Evolutionary conservation across 2,888 invertebrate genomes (phyloP), one percentile per base, ranked within the genome.

Genomic region (Crioceris asparagi): DNA sequence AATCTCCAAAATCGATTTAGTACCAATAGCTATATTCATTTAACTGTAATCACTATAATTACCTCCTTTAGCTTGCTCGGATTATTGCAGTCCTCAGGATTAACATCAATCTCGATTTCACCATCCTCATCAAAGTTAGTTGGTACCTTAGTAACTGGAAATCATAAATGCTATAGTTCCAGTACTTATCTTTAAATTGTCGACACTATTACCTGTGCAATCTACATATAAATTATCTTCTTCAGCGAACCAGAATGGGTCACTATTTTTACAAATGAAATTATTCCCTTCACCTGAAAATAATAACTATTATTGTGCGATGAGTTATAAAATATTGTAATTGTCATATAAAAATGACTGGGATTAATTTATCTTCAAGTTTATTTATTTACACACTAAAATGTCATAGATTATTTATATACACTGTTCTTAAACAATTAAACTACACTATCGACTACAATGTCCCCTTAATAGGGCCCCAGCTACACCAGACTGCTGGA

Each of bases 71-170:
- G 47, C 33, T 62, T 56, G 19, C 60, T 53, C 16, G 57, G 54
- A 48, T 70, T 65, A 21, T 66, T 61, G 45, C 74, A 74, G 15
- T 59, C 53, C 2, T 60, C 56, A 3, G 46, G 23, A 6, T 52
- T 47, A 4, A 45, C 46, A 16, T 71, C 52, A 2, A 62, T 59
- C 29, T 39, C 45, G 15, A 53, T 30, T 25, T 49, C 45, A 18
- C 71, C 70, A 39, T 67, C 64, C 50, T 72, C 54, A 41, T 64
- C 62, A n/a, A n/a, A n/a, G n/a, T n/a, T n/a, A 36, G 66, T 64
- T 1, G 74, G 71, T 26, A 69, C 44, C 44, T 67, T 63, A 1
- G 67, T 64, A 33, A 66, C 71, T 71, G 45, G 53, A 54, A n/a
- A n/a, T n/a, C n/a, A n/a, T n/a, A n/a, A n/a, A n/a, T n/a, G n/a